These are phyloP conservation scores for Erinaceus europaeus DNA, from an alignment of 2,113 vertebrate species.

Conservation along the genomic window DNA sequence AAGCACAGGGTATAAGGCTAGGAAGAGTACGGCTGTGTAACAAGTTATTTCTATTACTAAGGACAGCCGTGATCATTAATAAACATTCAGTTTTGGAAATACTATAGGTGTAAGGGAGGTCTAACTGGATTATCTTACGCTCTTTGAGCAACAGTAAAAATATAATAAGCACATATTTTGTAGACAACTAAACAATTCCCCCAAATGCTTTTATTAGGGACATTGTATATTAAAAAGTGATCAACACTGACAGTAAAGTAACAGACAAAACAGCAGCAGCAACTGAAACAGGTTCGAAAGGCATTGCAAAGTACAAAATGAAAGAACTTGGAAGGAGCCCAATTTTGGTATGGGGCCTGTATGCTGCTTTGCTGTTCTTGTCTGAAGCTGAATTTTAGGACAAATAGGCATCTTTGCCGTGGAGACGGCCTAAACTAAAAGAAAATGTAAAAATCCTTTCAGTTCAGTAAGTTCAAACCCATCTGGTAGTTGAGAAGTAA, in stretches of 20 bases:
- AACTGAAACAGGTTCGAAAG: too few relatives aligned
- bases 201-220: too few relatives aligned
- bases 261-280: too few relatives aligned
- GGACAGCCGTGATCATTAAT: neutral
- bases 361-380: too few relatives aligned
- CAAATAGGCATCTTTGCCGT: neutral
- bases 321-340: too few relatives aligned
- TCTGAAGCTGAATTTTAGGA: neutral
- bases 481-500: slow-evolving; percentile 58
- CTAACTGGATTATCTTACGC: too few relatives aligned
- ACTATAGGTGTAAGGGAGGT: neutral
- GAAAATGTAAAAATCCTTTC: slow-evolving; percentile 51
- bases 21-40: too few relatives aligned
- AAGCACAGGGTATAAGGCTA: too few relatives aligned
- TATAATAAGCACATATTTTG: neutral
- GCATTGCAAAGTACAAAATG: too few relatives aligned
- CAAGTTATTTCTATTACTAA: neutral
- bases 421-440: slow-evolving; percentile 56
- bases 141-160: slow-evolving; percentile 2
- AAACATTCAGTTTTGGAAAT: neutral
- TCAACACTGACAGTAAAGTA: too few relatives aligned
- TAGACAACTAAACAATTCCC: neutral
- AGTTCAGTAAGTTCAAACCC: slow-evolving; percentile 74
- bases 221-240: too few relatives aligned
- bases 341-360: too few relatives aligned